phyloP scores from a whole-genome alignment of 2,888 invertebrate genomes.

The Drosophila mercatorum region DNA sequence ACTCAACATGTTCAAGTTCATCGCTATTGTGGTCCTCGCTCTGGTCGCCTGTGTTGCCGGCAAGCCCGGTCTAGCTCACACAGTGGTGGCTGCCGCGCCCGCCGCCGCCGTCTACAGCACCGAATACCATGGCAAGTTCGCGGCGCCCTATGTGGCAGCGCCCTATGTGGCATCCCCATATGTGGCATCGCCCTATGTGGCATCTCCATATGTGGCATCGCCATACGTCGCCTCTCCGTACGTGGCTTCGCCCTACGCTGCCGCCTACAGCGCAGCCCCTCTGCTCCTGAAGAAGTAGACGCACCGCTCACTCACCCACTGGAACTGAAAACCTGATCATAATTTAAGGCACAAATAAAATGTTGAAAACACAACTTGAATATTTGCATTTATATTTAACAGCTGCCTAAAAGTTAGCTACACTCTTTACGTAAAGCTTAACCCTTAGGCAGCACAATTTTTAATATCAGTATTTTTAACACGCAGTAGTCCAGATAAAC shows the following conservation, averaged over 20 bases:
- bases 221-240: slow-evolving; percentile 60
- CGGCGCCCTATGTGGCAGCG: slow-evolving; percentile 77
- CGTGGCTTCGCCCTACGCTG: slow-evolving; percentile 57
- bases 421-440: neutral
- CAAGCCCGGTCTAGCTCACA: slow-evolving; percentile 81
- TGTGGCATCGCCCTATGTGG: slow-evolving; percentile 66
- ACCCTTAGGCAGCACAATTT: neutral
- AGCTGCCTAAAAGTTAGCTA: slow-evolving; percentile 34
- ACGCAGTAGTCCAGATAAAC: neutral
- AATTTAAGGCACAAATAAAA: slow-evolving; percentile 33
- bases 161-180: slow-evolving; percentile 67
- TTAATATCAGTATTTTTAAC: too few species aligned
- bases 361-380: slow-evolving; percentile 23
- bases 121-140: slow-evolving; percentile 83
- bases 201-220: slow-evolving; percentile 73
- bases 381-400: slow-evolving; percentile 11
- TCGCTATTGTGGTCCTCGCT: slow-evolving; percentile 77
- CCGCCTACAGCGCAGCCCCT: slow-evolving; percentile 66
- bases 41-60: slow-evolving; percentile 78
- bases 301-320: neutral
- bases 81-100: slow-evolving; percentile 83
- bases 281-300: slow-evolving; percentile 75
- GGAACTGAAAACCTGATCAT: slow-evolving; percentile 1
- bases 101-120: slow-evolving; percentile 82
- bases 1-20: slow-evolving; percentile 72